Base-by-base conservation (phyloP, 2,888 invertebrate species). In the Ferdinandea cuprea region DNA sequence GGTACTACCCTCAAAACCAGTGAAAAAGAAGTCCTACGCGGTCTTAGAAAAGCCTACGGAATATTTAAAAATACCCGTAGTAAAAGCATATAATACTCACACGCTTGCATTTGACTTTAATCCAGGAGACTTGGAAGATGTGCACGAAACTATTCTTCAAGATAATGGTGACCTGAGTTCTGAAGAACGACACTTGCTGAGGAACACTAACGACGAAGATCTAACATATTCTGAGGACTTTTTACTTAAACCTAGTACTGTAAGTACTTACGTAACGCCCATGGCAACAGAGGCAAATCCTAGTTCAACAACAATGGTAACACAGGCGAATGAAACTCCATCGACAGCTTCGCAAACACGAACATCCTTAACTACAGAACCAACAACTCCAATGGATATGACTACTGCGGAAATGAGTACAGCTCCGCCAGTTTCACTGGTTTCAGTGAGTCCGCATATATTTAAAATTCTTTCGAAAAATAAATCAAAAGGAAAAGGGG, bases 51-150 rank as follows among this genome's bases (percentile, higher is more conserved):
- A 90, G 48, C 86, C 88, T 17, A 50, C 85, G 2, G 86, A 88
- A 13, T 88, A 88, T 61, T 89, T 89, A 19, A 87, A 89, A 4
- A 86, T 88, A 8, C 85, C 87, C 19, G 87, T 87, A 11, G 81
- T 89, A 0, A 90, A 90, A 77, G 87, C 89, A 0, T 87, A 88
- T 42, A 89, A 90, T n/a, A 85, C 88, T 37, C 90, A 90, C 86
- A 88, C 91, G 2, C 90, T 89, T 0, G 87, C 88, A 15, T 90
- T 91, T 56, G 91, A 91, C 73, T 91, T 90, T 30, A 91, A 90
- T 83, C 78, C 90, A 54, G 90, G 91, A 3, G 90, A 91, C 42
- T 85, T 91, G 5, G 91, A 91, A 83, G 86, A 86, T 74, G 68
- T 85, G 7, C 89, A 90, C 74, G 90, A 89, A 61, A 85, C 87